Conservation (phyloP, 2,797 vertebrate species). For the Myripristis murdjan region DNA sequence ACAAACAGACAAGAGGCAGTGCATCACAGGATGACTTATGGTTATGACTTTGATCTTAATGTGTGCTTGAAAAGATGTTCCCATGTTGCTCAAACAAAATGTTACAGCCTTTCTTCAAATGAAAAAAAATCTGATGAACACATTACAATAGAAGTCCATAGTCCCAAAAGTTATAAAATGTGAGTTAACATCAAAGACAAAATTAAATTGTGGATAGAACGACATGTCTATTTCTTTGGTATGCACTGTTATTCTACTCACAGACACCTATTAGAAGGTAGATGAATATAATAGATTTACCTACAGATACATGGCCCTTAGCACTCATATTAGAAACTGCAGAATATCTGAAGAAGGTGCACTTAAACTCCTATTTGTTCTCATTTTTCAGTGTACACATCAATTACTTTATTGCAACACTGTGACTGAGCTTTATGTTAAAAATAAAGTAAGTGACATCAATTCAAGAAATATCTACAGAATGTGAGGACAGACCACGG, state of each 20-base stretch:
- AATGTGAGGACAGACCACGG: neutral
- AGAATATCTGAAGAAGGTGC: neutral
- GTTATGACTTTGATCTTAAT: slow-evolving; percentile 32
- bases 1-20: slow-evolving; percentile 19
- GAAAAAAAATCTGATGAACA: slow-evolving; percentile 12
- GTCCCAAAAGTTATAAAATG: too few species aligned
- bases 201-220: too few species aligned
- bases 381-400: neutral
- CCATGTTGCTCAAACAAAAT: slow-evolving; percentile 21
- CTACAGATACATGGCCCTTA: neutral
- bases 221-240: neutral
- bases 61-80: slow-evolving; percentile 3
- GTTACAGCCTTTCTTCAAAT: slow-evolving; percentile 17
- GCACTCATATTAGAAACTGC: neutral
- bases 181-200: too few species aligned
- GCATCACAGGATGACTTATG: slow-evolving; percentile 35
- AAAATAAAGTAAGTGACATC: neutral
- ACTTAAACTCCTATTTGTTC: neutral
- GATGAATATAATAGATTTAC: neutral
- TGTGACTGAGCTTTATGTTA: neutral
- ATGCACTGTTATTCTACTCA: too few species aligned
- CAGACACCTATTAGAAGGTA: neutral
- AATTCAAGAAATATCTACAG: neutral
- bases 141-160: too few species aligned
- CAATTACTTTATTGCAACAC: neutral